These are phyloP conservation scores for Cryptoprocta ferox DNA, from an alignment of 2,797 vertebrate genomes.

Conservation along the genomic window DNA sequence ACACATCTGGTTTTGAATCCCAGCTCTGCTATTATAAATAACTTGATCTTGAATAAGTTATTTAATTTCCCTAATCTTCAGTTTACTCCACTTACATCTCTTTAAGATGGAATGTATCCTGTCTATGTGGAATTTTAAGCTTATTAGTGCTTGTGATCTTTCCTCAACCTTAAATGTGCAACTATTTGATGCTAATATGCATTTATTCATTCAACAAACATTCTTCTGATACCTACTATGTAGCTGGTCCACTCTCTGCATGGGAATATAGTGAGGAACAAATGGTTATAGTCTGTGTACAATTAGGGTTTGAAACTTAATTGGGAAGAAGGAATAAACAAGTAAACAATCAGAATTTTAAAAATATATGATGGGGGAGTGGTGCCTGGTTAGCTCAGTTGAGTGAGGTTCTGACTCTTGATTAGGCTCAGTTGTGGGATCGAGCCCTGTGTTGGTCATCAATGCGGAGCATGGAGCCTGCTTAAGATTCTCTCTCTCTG, in stretches of 20 bases:
- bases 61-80: not conserved
- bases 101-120: not conserved
- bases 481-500: no score
- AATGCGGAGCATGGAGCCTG: no score
- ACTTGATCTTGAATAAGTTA: not conserved
- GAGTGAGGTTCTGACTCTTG: no score
- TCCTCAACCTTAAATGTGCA: not conserved
- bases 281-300: not conserved
- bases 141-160: not conserved
- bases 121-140: not conserved
- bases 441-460: no score
- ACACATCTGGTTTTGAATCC: not conserved
- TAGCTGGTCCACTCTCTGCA: not conserved
- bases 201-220: not conserved
- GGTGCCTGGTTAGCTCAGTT: no score
- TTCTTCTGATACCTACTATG: not conserved
- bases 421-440: no score
- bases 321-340: not conserved
- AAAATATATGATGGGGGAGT: not conserved
- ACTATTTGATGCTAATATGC: not conserved
- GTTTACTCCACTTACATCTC: not conserved
- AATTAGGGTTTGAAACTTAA: not conserved
- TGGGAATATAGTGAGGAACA: not conserved
- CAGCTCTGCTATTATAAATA: not conserved
- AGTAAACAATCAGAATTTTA: not conserved